Conservation (phyloP, 2,888 invertebrate genomes). For the Thysanoteuthis rhombus region DNA sequence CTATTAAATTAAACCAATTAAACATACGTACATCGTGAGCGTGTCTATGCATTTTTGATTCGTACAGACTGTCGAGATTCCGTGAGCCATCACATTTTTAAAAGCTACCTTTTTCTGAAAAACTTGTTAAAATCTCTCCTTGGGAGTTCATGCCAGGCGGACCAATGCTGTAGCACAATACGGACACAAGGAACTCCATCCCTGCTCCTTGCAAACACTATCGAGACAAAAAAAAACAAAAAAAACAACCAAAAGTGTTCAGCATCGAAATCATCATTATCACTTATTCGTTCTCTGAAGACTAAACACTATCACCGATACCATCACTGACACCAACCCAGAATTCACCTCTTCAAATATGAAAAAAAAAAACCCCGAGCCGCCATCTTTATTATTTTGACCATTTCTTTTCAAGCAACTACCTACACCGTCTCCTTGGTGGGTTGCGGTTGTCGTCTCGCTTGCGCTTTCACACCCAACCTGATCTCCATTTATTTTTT, state of each 20-base stretch:
- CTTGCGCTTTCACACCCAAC: not conserved
- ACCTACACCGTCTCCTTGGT: not conserved
- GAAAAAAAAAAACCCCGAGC: not conserved
- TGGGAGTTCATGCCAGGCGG: not conserved
- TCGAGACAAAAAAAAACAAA: not conserved
- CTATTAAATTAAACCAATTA: no score
- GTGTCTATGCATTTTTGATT: not conserved
- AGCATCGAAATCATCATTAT: not conserved
- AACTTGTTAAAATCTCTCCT: not conserved
- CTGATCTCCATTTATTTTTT: not conserved
- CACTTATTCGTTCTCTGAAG: not conserved
- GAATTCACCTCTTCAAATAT: not conserved
- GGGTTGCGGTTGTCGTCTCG: not conserved
- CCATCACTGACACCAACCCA: not conserved
- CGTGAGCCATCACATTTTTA: not conserved
- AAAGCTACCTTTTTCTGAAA: not conserved
- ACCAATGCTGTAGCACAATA: not conserved
- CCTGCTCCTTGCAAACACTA: not conserved
- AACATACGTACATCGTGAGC: not conserved
- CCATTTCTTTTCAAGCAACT: not conserved
- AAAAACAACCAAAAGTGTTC: not conserved
- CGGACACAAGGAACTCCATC: not conserved
- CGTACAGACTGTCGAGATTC: not conserved
- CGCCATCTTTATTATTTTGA: not conserved
- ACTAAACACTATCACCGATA: not conserved